These are phyloP conservation scores for Danio jaintianensis DNA, from an alignment of 2,797 vertebrate genomes.

Conservation along the genomic window DNA sequence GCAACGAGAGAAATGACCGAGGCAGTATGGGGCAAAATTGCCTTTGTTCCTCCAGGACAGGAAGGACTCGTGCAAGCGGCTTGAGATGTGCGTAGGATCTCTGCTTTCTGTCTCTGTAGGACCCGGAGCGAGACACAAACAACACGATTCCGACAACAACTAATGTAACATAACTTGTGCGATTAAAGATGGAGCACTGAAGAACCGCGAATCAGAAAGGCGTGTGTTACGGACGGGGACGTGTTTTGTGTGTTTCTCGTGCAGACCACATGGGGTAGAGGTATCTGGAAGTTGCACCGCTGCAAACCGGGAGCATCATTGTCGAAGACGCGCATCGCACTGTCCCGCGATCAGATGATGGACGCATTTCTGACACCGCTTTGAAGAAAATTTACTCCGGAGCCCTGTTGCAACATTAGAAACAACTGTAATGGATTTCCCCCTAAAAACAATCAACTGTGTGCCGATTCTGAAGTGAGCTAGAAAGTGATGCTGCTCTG, in stretches of 20 bases:
- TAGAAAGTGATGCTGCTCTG: slow-evolving; percentile 25
- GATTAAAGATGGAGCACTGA: slow-evolving; percentile 4
- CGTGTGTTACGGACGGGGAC: slow-evolving; percentile 12
- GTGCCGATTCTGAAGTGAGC: slow-evolving; percentile 1
- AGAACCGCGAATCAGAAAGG: slow-evolving; percentile 21
- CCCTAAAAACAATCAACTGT: not conserved
- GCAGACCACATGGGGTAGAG: slow-evolving; percentile 46
- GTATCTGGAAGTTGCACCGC: slow-evolving; percentile 44
- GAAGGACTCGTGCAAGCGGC: slow-evolving; percentile 5
- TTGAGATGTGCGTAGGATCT: slow-evolving; percentile 31
- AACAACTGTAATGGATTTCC: slow-evolving; percentile 22
- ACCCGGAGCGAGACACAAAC: slow-evolving; percentile 3
- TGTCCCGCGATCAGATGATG: slow-evolving; percentile 35
- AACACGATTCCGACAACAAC: not conserved
- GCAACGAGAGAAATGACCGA: not conserved
- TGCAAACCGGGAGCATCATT: slow-evolving; percentile 35
- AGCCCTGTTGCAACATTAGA: not conserved
- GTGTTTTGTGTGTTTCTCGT: slow-evolving; percentile 36
- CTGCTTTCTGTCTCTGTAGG: not conserved
- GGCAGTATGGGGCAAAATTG: slow-evolving; percentile 33
- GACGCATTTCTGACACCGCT: slow-evolving; percentile 15
- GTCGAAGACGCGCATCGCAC: slow-evolving; percentile 19
- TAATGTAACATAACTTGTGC: not conserved
- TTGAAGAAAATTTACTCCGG: slow-evolving; percentile 1
- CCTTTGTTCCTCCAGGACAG: slow-evolving; percentile 44